phyloP scores from a whole-genome alignment of 1,140 invertebrate species.

The Bombus confusus region DNA sequence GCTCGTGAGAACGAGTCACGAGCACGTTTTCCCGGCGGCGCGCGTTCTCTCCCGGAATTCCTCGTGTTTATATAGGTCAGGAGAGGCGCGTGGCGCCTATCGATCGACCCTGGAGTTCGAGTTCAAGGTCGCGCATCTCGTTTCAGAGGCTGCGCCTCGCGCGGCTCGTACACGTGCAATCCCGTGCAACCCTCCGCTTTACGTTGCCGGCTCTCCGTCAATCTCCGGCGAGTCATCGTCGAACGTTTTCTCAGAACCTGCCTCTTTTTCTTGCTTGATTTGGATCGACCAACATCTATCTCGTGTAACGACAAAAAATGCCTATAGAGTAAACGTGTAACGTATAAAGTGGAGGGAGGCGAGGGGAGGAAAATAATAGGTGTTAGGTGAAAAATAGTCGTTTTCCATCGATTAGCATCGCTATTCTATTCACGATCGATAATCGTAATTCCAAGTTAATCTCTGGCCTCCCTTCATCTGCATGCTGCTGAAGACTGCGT shows the following conservation, averaged over 20 bases:
- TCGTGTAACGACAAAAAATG: background rate
- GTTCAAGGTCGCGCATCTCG: conserved; percentile 76
- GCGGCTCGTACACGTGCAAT: conserved; percentile 6
- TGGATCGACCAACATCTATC: background rate
- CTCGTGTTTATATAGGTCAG: conserved; percentile 70
- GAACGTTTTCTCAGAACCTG: background rate
- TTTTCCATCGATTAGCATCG: background rate
- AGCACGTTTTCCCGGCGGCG: conserved; percentile 1
- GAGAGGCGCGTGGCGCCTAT: conserved; percentile 74
- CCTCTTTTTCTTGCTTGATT: background rate
- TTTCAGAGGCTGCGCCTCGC: conserved; percentile 63
- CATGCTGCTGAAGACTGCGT: too few species aligned
- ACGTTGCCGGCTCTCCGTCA: background rate
- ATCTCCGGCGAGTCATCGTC: conserved; percentile 3
- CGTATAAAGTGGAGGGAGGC: background rate
- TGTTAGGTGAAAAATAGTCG: background rate
- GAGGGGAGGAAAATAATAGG: background rate
- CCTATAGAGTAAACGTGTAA: background rate
- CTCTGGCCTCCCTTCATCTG: background rate
- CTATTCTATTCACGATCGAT: background rate
- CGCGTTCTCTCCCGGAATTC: conserved; percentile 53
- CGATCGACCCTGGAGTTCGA: conserved; percentile 74
- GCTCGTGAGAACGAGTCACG: background rate
- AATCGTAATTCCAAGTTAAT: background rate
- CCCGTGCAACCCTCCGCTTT: background rate